Percentiles rank a stretch among this genome's conserved stretches.
These are phyloP conservation scores for Megathymus violae DNA, from an alignment of 1,140 invertebrate genomes.

Conservation along the genomic window DNA sequence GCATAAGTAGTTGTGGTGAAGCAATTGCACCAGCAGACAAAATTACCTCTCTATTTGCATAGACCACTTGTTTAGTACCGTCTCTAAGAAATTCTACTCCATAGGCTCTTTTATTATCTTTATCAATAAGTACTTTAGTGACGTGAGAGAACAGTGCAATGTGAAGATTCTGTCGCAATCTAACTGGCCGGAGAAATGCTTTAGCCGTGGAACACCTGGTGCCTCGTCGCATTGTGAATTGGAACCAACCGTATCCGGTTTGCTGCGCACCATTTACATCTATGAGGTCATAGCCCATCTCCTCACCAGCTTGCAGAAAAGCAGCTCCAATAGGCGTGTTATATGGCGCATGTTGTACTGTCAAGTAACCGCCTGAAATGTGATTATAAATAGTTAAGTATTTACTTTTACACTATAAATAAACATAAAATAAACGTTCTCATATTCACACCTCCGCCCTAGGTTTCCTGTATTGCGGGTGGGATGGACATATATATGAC, in stretches of 20 bases:
- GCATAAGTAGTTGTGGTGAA: conserved; percentile 92
- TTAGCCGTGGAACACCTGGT: conserved; percentile 91
- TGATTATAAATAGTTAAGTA: too few species aligned
- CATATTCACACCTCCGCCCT: too few species aligned
- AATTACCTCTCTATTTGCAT: conserved; percentile 91
- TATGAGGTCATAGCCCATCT: conserved; percentile 94
- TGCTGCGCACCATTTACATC: conserved; percentile 92
- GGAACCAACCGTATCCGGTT: conserved; percentile 92
- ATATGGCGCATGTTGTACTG: conserved; percentile 92
- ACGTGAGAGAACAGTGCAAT: conserved; percentile 90
- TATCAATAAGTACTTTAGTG: conserved; percentile 90
- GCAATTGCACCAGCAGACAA: conserved; percentile 91
- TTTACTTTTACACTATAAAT: too few species aligned
- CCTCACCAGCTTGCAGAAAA: conserved; percentile 93
- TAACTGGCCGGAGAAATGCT: conserved; percentile 91
- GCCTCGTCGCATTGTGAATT: conserved; percentile 92
- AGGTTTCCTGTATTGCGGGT: too few species aligned
- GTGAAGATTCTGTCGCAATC: conserved; percentile 89
- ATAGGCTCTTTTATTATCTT: conserved; percentile 87
- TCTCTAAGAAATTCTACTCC: conserved; percentile 91
- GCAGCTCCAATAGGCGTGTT: conserved; percentile 91
- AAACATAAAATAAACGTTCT: too few species aligned
- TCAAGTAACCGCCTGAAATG: conserved; percentile 89
- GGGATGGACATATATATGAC: too few species aligned
- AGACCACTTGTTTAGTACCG: conserved; percentile 86